Percentiles rank a stretch among this genome's conserved stretches.
phyloP scores from a whole-genome alignment of 2,797 vertebrate species.

The Morus bassanus region DNA sequence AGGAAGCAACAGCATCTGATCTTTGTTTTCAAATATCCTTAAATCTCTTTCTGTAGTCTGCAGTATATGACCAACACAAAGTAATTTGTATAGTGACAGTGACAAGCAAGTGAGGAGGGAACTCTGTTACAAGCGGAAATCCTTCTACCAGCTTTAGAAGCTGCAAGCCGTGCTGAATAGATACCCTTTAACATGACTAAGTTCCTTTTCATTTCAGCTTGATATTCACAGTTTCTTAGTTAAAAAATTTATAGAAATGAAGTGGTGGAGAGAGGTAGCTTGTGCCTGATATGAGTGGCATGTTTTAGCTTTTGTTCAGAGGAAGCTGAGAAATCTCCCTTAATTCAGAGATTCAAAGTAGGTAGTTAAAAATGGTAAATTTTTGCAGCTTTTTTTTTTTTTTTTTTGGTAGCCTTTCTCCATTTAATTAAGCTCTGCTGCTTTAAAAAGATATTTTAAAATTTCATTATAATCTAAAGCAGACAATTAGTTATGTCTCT shows the following conservation, averaged over 20 bases:
- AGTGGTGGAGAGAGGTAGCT: background rate
- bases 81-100: background rate
- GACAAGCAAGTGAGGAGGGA: background rate
- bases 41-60: background rate
- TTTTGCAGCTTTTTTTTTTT: background rate
- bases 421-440: background rate
- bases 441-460: constrained; percentile 8
- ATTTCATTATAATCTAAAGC: background rate
- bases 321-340: background rate
- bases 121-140: background rate
- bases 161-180: background rate
- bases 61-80: background rate
- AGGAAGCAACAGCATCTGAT: background rate
- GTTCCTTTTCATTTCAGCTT: background rate
- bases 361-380: background rate
- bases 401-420: background rate
- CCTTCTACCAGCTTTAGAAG: background rate
- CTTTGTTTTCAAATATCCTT: background rate
- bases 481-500: background rate
- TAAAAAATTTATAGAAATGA: background rate
- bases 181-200: background rate
- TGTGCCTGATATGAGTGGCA: background rate
- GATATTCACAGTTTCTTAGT: background rate
- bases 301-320: background rate
- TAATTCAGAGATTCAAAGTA: background rate